These are phyloP conservation scores for Patella vulgata DNA, from an alignment of 1,140 invertebrate genomes.

Conservation along the genomic window DNA sequence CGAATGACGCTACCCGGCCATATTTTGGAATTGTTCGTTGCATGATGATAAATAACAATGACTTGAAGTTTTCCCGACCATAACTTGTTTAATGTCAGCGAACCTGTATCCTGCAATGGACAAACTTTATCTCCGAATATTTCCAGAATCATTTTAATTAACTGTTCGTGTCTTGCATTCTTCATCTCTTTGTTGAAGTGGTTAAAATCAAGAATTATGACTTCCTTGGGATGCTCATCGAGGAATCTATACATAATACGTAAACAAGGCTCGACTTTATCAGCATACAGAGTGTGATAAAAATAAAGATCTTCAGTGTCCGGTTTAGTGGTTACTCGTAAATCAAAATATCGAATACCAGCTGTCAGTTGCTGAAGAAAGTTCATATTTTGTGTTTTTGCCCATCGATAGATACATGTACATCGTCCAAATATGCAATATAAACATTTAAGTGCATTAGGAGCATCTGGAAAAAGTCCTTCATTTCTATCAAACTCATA, in stretches of 20 bases:
- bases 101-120: constrained; percentile 70
- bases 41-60: constrained; percentile 75
- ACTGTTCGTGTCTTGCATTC: constrained; percentile 72
- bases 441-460: not conserved
- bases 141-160: constrained; percentile 73
- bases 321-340: constrained; percentile 75
- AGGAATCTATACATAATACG: constrained; percentile 76
- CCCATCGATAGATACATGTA: constrained; percentile 72
- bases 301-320: constrained; percentile 74
- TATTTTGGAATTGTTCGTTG: constrained; percentile 69
- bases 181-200: constrained; percentile 85
- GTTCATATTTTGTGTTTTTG: constrained; percentile 76
- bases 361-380: constrained; percentile 77
- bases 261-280: constrained; percentile 73
- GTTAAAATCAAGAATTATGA: constrained; percentile 84
- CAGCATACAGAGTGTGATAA: constrained; percentile 81
- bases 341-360: constrained; percentile 84
- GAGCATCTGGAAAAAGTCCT: constrained; percentile 1
- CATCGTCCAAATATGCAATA: constrained; percentile 1
- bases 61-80: constrained; percentile 74
- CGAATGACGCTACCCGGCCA: constrained; percentile 78
- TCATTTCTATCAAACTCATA: constrained; percentile 23
- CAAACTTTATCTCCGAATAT: constrained; percentile 76
- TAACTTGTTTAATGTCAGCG: constrained; percentile 74
- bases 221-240: constrained; percentile 74